Evolutionary conservation across 1,140 invertebrate species (phyloP).

Genomic region (Diuraphis noxia): DNA sequence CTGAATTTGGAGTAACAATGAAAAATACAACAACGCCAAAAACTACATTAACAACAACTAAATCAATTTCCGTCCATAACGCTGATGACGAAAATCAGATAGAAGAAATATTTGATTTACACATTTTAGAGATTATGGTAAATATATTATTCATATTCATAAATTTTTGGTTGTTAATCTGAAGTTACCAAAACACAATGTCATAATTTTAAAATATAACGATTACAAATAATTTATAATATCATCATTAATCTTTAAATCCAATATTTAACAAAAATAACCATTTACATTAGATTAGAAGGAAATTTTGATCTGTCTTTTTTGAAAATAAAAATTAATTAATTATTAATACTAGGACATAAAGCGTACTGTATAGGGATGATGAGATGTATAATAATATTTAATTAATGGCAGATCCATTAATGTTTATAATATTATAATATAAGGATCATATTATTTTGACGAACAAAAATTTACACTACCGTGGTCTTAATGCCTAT

Average conservation of each 20-base stretch:
- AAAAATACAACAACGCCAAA: neutral
- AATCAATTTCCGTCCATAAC: neutral
- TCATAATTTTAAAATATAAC: neutral
- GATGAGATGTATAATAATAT: neutral
- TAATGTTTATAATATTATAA: too few relatives aligned
- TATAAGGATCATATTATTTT: neutral
- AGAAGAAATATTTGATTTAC: constrained; percentile 72
- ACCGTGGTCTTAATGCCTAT: neutral
- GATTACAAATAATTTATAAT: neutral
- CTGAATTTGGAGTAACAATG: neutral
- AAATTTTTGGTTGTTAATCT: neutral
- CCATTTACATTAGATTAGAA: neutral
- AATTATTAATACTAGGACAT: neutral
- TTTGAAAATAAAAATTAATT: neutral
- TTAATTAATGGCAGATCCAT: neutral
- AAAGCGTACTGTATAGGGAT: neutral
- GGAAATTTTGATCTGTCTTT: neutral
- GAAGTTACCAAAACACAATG: neutral
- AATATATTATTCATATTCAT: constrained; percentile 55
- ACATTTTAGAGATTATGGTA: constrained; percentile 71
- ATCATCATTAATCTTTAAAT: neutral
- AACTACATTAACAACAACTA: neutral
- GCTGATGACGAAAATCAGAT: constrained; percentile 63
- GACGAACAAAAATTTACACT: neutral
- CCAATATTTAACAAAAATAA: neutral